phyloP scores from a whole-genome alignment of 1,140 invertebrate genomes.

The Heliconius nattereri region DNA sequence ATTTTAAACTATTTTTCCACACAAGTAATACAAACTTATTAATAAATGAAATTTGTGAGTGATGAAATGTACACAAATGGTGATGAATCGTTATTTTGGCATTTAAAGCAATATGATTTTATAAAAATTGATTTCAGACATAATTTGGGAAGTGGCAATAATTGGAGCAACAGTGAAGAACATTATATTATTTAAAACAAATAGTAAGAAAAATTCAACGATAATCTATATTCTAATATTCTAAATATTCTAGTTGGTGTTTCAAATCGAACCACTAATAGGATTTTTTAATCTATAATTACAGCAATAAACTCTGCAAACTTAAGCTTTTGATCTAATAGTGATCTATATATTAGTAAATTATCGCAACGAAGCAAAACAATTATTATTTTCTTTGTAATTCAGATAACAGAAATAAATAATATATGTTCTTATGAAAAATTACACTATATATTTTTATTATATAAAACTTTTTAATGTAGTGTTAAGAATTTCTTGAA shows the following conservation, averaged over 20 bases:
- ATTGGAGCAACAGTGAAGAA: constrained; percentile 8
- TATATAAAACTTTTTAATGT: constrained; percentile 8
- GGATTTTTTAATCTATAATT: constrained; percentile 45
- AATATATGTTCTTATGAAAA: neutral
- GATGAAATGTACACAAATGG: neutral
- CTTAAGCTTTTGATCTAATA: constrained; percentile 29
- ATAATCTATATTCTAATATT: constrained; percentile 24
- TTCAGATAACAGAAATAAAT: neutral
- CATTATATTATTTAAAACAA: constrained; percentile 11
- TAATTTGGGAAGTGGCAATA: constrained; percentile 9
- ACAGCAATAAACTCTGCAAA: constrained; percentile 33
- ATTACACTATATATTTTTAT: constrained; percentile 1
- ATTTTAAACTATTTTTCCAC: neutral
- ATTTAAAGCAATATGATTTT: constrained; percentile 7
- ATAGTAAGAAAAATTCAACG: constrained; percentile 19
- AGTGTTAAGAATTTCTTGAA: neutral
- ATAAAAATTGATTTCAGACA: neutral
- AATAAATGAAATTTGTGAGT: neutral
- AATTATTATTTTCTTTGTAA: constrained; percentile 3
- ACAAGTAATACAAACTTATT: constrained; percentile 2
- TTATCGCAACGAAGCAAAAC: constrained; percentile 8
- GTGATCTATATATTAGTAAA: constrained; percentile 12
- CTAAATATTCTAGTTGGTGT: constrained; percentile 71
- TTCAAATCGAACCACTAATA: constrained; percentile 54
- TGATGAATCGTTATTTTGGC: constrained; percentile 1